Evolutionary conservation across 2,113 vertebrate genomes (phyloP).

Genomic region (Sardina pilchardus): DNA sequence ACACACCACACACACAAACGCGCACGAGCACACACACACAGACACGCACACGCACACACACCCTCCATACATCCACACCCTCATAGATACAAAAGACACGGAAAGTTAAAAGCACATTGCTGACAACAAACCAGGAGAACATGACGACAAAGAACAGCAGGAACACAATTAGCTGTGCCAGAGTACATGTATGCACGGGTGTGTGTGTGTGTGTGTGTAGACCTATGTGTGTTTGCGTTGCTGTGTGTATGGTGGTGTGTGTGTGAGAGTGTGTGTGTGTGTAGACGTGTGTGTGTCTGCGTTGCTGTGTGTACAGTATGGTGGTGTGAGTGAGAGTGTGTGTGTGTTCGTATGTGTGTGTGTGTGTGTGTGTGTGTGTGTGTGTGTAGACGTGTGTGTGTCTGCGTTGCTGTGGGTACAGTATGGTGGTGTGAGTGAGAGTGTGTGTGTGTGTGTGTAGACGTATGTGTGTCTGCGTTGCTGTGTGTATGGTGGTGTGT

Average conservation of each 20-base stretch:
- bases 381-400: not conserved
- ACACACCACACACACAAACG: conserved; percentile 49
- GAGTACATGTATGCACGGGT: not conserved
- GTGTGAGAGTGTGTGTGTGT: conserved; percentile 12
- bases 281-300: not conserved
- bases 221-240: conserved; percentile 13
- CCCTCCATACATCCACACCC: conserved; percentile 47
- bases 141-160: conserved; percentile 56
- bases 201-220: conserved; percentile 5
- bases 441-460: conserved; percentile 5
- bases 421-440: conserved; percentile 6
- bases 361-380: conserved; percentile 19
- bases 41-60: conserved; percentile 40
- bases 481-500: conserved; percentile 21
- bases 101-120: conserved; percentile 47
- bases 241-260: conserved; percentile 22
- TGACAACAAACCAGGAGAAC: conserved; percentile 59
- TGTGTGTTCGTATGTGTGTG: not conserved
- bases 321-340: conserved; percentile 15
- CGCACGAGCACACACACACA: conserved; percentile 40
- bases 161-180: conserved; percentile 34
- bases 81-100: conserved; percentile 28
- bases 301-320: conserved; percentile 26
- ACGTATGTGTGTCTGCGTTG: conserved; percentile 14
- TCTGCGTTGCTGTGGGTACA: conserved; percentile 26